Base-by-base conservation (phyloP, 2,797 vertebrate species). In the Hyperoplus immaculatus region DNA sequence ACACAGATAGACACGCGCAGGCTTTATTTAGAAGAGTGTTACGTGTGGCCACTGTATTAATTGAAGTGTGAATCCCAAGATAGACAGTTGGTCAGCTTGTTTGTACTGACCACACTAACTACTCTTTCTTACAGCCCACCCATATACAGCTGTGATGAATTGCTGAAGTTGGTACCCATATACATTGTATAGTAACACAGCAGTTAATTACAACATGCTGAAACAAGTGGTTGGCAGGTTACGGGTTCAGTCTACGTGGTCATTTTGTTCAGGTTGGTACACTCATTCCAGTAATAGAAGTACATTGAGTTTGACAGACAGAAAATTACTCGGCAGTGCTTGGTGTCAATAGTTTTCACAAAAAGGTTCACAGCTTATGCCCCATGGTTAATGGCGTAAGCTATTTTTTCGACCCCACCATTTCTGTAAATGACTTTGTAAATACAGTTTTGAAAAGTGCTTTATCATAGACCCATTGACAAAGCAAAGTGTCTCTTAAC, bases 381-480 rank as follows among this genome's bases (percentile, higher is more conserved):
- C n/a, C 9, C 47, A n/a, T 9, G 11, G n/a, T 47, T 47, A 18
- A 55, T 49, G 50, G 4, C 4, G 13, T 29, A n/a, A 7, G 8
- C 29, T 29, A 29, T 29, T 29, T 29, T 29, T 29, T 29, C 29
- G 3, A 29, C 29, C 29, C 29, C 29, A 29, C 29, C 29, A 29
- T 72, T 57, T 29, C 61, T 56, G 2, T 36, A 0, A 64, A 69
- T n/a, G 18, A 54, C 68, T 71, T 79, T 67, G 39, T 66, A 77
- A 69, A 54, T 11, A 42, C 76, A 74, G 72, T 72, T 80, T 68
- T 72, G 56, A 65, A 36, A 68, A 66, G 42, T 36, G 47, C 46
- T 70, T 63, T 2, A 61, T 65, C 58, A 83, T 82, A 77, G 72
- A 62, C 61, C 72, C 51, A 38, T 64, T 82, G 83, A 89, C 85